Evolutionary conservation across 2,113 vertebrate genomes (phyloP).

Genomic region (Embiotoca jacksoni): DNA sequence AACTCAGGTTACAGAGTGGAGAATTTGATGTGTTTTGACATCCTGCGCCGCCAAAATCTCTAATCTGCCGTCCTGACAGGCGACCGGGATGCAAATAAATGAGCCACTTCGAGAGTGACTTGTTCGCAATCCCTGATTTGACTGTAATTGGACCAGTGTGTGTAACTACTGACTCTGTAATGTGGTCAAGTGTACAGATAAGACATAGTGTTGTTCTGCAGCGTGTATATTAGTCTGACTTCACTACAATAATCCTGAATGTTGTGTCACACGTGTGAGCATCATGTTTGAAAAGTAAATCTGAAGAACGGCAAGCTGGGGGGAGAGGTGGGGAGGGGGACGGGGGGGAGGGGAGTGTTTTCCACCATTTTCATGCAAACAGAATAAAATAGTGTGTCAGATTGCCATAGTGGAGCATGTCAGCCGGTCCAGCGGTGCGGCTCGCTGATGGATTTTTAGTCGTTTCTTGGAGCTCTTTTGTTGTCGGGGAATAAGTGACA

Average conservation of each 20-base stretch:
- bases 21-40: constrained; percentile 64
- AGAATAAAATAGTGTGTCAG: too few relatives aligned
- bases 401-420: too few relatives aligned
- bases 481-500: not conserved
- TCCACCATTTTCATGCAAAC: too few relatives aligned
- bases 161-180: not conserved
- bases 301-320: too few relatives aligned
- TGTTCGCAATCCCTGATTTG: constrained; percentile 1
- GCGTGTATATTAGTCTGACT: not conserved
- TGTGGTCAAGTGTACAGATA: constrained; percentile 6
- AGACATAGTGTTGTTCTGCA: not conserved
- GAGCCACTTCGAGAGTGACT: constrained; percentile 27
- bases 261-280: too few relatives aligned
- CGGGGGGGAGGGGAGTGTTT: too few relatives aligned
- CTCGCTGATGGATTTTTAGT: not conserved
- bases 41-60: constrained; percentile 39
- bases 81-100: constrained; percentile 56
- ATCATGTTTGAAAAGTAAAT: too few relatives aligned
- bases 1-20: constrained; percentile 37
- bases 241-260: too few relatives aligned
- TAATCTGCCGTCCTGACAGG: constrained; percentile 56
- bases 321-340: too few relatives aligned
- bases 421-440: too few relatives aligned
- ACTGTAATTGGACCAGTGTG: constrained; percentile 46
- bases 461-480: not conserved